These are phyloP conservation scores for Montipora cactus DNA, from an alignment of 64 coral and sea anemone species.

Conservation along the genomic window DNA sequence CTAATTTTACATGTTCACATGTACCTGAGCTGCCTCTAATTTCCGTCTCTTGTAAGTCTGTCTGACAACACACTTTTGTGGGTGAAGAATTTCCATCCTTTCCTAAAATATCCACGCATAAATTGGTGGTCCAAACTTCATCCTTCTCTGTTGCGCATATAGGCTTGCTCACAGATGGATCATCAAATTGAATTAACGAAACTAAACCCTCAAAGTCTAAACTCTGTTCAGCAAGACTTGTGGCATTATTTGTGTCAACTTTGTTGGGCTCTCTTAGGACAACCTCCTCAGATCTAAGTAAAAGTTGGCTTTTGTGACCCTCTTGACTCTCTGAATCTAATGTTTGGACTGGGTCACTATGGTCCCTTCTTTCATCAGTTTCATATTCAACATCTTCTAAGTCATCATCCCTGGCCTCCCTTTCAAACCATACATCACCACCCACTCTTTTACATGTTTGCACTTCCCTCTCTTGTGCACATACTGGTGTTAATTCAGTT, in stretches of 20 bases:
- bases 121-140: background rate
- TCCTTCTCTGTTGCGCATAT: background rate
- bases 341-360: background rate
- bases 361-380: background rate
- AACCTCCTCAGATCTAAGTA: background rate
- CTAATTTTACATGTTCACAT: conserved; percentile 12
- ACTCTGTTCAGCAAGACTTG: background rate
- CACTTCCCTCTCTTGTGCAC: background rate
- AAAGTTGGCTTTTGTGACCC: background rate
- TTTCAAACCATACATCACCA: background rate
- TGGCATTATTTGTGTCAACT: background rate
- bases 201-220: conserved; percentile 42
- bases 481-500: background rate
- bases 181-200: background rate
- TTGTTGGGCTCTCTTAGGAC: background rate
- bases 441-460: background rate
- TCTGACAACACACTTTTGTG: background rate
- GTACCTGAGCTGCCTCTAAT: background rate
- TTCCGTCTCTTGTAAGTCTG: background rate
- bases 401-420: background rate
- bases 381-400: background rate
- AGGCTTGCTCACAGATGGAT: background rate
- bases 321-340: background rate
- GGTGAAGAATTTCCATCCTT: background rate
- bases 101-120: background rate